Conservation (phyloP, 2,797 vertebrate species). For the Falco columbarius region DNA sequence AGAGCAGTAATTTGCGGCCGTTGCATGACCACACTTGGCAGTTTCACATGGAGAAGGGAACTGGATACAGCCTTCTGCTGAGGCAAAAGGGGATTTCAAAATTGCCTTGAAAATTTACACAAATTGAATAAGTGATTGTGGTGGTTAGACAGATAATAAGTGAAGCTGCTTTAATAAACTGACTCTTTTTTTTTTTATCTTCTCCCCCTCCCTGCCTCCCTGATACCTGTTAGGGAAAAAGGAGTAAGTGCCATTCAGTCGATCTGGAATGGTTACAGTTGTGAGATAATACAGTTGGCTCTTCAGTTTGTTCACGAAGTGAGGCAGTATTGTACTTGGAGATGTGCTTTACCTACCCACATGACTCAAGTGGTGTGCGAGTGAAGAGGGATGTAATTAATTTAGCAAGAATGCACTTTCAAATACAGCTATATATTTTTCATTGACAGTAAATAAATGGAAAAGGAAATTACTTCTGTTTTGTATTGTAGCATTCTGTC, state of each 20-base stretch:
- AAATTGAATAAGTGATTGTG: not conserved
- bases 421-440: not conserved
- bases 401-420: not conserved
- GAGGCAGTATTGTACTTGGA: not conserved
- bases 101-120: not conserved
- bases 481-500: not conserved
- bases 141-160: not conserved
- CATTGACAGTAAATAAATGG: not conserved
- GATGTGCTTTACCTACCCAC: not conserved
- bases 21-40: not conserved
- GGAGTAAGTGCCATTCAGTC: not conserved
- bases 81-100: not conserved
- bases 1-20: not conserved
- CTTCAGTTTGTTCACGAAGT: not conserved
- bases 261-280: not conserved
- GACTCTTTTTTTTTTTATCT: not conserved
- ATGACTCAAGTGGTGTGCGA: not conserved
- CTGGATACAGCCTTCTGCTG: not conserved
- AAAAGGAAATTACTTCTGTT: not conserved
- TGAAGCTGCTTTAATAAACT: not conserved
- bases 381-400: not conserved
- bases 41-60: not conserved
- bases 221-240: not conserved
- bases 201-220: rapidly evolving
- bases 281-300: not conserved